phyloP scores from a whole-genome alignment of 2,797 vertebrate species.

The Acipenser oxyrinchus region DNA sequence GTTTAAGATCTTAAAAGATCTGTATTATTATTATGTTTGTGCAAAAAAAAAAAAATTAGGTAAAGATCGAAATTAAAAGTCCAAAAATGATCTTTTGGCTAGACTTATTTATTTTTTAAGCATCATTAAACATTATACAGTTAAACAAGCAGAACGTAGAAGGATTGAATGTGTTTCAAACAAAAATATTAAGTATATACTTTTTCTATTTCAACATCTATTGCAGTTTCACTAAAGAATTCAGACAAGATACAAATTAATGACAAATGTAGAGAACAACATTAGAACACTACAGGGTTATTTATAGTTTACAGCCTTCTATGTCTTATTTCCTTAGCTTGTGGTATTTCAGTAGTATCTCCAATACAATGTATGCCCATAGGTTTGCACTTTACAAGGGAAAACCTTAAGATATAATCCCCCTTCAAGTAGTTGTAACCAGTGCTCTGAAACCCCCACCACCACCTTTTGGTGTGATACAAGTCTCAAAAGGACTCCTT shows the following conservation, averaged over 20 bases:
- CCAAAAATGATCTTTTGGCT: conserved; percentile 26
- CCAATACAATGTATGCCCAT: background rate
- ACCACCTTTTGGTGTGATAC: too few relatives aligned
- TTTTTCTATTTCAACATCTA: conserved; percentile 50
- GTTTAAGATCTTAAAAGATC: conserved; percentile 23
- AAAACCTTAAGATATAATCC: too few relatives aligned
- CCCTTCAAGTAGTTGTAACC: too few relatives aligned
- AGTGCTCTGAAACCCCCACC: too few relatives aligned
- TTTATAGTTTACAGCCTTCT: conserved; percentile 5
- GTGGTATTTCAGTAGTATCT: background rate
- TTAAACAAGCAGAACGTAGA: conserved; percentile 49
- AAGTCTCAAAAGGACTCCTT: too few relatives aligned
- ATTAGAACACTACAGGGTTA: conserved; percentile 10
- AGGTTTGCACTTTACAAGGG: too few relatives aligned
- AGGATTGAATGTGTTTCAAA: conserved; percentile 45
- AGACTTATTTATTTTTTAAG: conserved; percentile 42
- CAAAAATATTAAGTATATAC: conserved; percentile 41
- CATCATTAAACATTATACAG: conserved; percentile 54
- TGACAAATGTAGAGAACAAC: conserved; percentile 9
- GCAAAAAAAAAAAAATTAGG: conserved; percentile 34
- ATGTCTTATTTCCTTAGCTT: background rate
- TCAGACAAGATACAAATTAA: conserved; percentile 29
- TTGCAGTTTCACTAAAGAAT: conserved; percentile 40
- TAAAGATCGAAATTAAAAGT: conserved; percentile 25
- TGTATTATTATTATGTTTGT: conserved; percentile 24